Evolutionary conservation across 2,888 invertebrate genomes (phyloP), one percentile per base, ranked within the genome.

Genomic region (Mylabris sibirica): DNA sequence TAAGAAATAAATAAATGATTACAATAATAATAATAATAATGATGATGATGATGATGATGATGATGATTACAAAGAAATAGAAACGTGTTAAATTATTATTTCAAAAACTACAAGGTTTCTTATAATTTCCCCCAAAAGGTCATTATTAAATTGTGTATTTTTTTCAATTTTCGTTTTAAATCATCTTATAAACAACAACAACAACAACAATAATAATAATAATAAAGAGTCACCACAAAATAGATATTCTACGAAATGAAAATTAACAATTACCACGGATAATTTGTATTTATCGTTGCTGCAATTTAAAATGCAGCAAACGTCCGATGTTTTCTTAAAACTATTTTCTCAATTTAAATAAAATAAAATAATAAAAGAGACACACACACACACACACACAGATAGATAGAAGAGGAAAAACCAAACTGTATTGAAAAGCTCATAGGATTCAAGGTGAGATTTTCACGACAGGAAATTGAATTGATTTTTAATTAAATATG

Each of bases 201-300:
- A 30, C 1, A 30, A 8, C 8, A 38, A 38, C 2, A 38, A 14
- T 34, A 38, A 38, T 3, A 38, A n/a, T n/a, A n/a, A n/a, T n/a
- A n/a, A n/a, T n/a, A n/a, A n/a, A n/a, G n/a, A n/a, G n/a, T n/a
- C n/a, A n/a, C 12, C 44, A 17, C n/a, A 17, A 44, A 44, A 17
- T 3, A 1, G 35, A 35, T 41, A 41, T 44, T 44, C 44, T 44
- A 44, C 44, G 44, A 44, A 44, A n/a, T 44, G 17, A 17, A 44
- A 44, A 44, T 44, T 44, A 44, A n/a, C 17, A 44, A 44, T 44
- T 44, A 44, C n/a, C 44, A 44, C n/a, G 44, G 44, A 17, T 44
- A 44, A 44, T 44, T 44, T n/a, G 17, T 44, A 44, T 44, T 44
- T 44, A 17, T 44, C 44, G n/a, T 44, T 44, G 17, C 5, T 11